Evolutionary conservation across 2,797 vertebrate genomes (phyloP), one percentile per base, ranked within the genome.

Genomic region (Enteromius radiatus): DNA sequence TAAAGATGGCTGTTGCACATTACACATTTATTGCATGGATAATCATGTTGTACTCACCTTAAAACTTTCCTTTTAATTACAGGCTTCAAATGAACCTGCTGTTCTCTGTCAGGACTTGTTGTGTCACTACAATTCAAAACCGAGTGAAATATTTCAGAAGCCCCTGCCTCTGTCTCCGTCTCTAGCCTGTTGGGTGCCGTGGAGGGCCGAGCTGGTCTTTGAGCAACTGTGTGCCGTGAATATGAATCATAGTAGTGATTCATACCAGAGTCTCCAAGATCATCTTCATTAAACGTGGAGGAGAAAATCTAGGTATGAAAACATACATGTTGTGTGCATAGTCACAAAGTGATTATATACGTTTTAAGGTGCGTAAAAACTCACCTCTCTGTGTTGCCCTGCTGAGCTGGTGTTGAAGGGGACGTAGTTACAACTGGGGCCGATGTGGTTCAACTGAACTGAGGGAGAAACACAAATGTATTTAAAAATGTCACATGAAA

Each of bases 21-120:
- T 76, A 43, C 1, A 1, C 2, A 1, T 31, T 28, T 28, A 7
- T 15, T 31, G 26, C 52, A 61, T 47, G 31, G 26, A 23, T 61
- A 7, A 61, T 52, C 3, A 33, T 36, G 45, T 45, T 45, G 21
- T 64, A 8, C 15, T 12, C 54, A 95, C 95, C 95, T 91, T 23
- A 95, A 85, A 64, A 96, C 94, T 89, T 95, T 96, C 7, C 94
- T 94, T 87, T 92, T 94, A 84, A 95, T 87, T 70, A 88, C 67
- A 21, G 86, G 86, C 76, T 87, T 90, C 59, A 69, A 84, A 23
- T 79, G 88, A 21, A 31, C 49, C 17, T 23, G 69, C 68, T 52
- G 36, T 17, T 76, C 80, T 76, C 21, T 47, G 49, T 89, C 91
- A 0, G 88, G 88, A 5, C 70, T 84, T 4, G 90, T 88, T 0